Percentiles rank a stretch among this genome's conserved stretches.
Evolutionary conservation across 1,140 invertebrate genomes (phyloP).

Genomic region (Bilobella aurantiaca): DNA sequence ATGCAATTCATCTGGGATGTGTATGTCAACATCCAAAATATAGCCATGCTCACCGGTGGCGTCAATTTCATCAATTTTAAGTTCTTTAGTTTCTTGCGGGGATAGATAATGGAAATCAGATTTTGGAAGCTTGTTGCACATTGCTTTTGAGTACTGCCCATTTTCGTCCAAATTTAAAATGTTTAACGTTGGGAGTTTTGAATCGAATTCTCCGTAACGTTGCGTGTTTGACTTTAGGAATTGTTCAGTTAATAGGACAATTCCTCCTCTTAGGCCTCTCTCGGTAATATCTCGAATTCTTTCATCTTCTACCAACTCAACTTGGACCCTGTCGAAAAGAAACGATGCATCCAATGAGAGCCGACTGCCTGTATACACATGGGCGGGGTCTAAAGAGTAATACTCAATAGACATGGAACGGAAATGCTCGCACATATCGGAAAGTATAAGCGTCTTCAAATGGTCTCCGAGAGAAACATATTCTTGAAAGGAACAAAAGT

Average conservation of each 20-base stretch:
- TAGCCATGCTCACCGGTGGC: not conserved
- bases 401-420: not conserved
- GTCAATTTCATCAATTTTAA: not conserved
- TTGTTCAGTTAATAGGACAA: not conserved
- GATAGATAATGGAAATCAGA: not conserved
- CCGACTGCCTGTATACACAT: not conserved
- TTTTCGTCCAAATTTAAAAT: not conserved
- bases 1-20: not conserved
- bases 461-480: not conserved
- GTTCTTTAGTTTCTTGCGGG: not conserved
- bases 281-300: not conserved
- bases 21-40: not conserved
- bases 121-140: not conserved
- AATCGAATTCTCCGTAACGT: not conserved
- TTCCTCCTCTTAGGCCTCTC: not conserved
- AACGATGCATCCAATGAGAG: not conserved
- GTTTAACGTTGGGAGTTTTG: not conserved
- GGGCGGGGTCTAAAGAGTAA: not conserved
- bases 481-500: not conserved
- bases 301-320: not conserved
- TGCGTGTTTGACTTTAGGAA: not conserved
- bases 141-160: not conserved
- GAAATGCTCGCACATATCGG: not conserved
- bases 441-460: not conserved
- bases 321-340: not conserved